Conservation (phyloP, 2,113 vertebrate species). For the Indicator maculatus region DNA sequence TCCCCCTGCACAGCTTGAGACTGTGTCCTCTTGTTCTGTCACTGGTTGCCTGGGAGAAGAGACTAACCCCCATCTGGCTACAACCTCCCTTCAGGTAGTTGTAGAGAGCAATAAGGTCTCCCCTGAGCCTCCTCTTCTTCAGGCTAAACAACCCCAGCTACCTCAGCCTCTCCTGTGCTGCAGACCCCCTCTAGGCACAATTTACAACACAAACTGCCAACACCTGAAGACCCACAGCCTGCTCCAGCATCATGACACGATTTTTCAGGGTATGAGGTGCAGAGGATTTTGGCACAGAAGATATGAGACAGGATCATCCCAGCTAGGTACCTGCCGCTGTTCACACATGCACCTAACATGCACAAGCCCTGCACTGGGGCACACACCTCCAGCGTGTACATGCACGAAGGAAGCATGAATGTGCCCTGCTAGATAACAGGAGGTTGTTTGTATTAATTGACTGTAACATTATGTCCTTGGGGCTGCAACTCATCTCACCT, state of each 20-base stretch:
- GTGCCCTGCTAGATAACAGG: background rate
- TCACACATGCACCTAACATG: background rate
- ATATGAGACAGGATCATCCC: background rate
- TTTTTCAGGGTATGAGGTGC: background rate
- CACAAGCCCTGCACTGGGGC: background rate
- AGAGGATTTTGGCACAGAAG: background rate
- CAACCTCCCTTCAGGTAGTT: too few relatives aligned
- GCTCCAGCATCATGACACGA: background rate
- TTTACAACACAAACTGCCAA: background rate
- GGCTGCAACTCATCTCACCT: slow-evolving; percentile 15
- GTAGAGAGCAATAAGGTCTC: too few relatives aligned
- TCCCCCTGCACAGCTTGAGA: too few relatives aligned
- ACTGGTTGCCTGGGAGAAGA: too few relatives aligned
- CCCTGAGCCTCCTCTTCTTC: too few relatives aligned
- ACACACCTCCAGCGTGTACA: background rate
- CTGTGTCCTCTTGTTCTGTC: too few relatives aligned
- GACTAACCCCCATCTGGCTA: too few relatives aligned
- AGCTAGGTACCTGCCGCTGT: background rate
- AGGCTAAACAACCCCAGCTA: too few relatives aligned
- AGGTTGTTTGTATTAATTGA: background rate
- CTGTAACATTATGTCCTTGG: background rate
- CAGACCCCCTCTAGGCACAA: too few relatives aligned
- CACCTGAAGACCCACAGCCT: background rate
- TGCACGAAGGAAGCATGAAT: background rate
- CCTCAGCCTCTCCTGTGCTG: too few relatives aligned